Conservation (phyloP, 2,888 invertebrate species). For the Thereva nobilitata region DNA sequence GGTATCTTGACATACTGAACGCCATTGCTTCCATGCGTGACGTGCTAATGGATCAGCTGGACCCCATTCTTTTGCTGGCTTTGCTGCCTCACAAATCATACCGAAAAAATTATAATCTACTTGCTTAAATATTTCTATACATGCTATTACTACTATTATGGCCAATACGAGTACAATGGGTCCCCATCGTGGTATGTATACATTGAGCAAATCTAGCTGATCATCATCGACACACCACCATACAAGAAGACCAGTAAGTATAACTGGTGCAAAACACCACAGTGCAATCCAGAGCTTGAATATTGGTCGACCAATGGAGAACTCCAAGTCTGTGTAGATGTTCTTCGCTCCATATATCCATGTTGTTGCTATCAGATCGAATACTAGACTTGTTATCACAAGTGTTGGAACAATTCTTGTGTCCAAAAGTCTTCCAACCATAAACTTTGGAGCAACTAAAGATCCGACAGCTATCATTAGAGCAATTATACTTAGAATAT, state of each 20-base stretch:
- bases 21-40: constrained; percentile 59
- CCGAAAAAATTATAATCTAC: constrained; percentile 59
- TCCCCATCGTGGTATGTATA: constrained; percentile 56
- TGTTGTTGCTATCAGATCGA: constrained; percentile 55
- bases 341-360: constrained; percentile 59
- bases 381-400: constrained; percentile 54
- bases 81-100: constrained; percentile 58
- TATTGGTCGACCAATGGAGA: constrained; percentile 58
- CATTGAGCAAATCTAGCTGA: constrained; percentile 50
- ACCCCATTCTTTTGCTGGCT: constrained; percentile 59
- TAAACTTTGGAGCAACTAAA: constrained; percentile 53
- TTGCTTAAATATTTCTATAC: constrained; percentile 56
- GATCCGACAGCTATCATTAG: constrained; percentile 53
- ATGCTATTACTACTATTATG: constrained; percentile 53
- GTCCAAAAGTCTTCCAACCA: constrained; percentile 54
- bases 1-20: constrained; percentile 58
- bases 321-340: constrained; percentile 57
- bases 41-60: constrained; percentile 58
- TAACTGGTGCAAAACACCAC: constrained; percentile 56
- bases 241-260: constrained; percentile 54
- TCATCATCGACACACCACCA: constrained; percentile 58
- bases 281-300: constrained; percentile 55
- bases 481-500: constrained; percentile 55
- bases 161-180: constrained; percentile 54
- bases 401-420: constrained; percentile 55